Evolutionary conservation across 2,888 invertebrate species (phyloP).

Genomic region (Sinelater perroti): DNA sequence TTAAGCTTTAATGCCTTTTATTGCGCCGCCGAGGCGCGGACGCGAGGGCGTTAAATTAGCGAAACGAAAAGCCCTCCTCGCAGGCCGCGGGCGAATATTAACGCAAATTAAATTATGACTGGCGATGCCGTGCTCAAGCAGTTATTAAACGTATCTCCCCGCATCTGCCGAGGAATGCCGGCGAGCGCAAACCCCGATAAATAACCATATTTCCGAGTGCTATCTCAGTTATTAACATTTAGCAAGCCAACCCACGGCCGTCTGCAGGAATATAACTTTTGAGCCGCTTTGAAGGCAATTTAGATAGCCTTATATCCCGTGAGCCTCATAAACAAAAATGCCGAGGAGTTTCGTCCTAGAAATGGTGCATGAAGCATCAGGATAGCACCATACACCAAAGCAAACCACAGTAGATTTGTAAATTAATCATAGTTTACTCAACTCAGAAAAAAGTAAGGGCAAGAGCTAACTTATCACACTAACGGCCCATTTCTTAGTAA

Average conservation of each 20-base stretch:
- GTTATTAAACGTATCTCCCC: slow-evolving; percentile 8
- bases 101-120: slow-evolving; percentile 9
- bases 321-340: too few relatives aligned
- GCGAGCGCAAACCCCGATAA: slow-evolving; percentile 1
- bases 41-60: not conserved
- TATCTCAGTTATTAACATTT: slow-evolving; percentile 5
- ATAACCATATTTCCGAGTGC: slow-evolving; percentile 6
- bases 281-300: not conserved
- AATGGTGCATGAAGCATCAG: too few relatives aligned
- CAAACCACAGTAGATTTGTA: too few relatives aligned
- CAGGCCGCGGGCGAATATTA: not conserved
- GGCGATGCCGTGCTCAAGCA: slow-evolving; percentile 2
- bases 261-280: not conserved
- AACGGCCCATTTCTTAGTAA: too few relatives aligned
- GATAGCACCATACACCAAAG: too few relatives aligned
- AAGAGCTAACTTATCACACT: too few relatives aligned
- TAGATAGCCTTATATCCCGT: too few relatives aligned
- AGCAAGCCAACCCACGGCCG: not conserved
- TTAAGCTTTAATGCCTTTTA: slow-evolving; percentile 5
- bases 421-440: too few relatives aligned
- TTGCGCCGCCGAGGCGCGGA: not conserved
- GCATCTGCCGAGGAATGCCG: slow-evolving; percentile 3
- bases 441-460: too few relatives aligned
- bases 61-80: not conserved
- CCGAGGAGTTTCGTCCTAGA: too few relatives aligned